phyloP scores from a whole-genome alignment of 2,113 vertebrate genomes.

The Edolisoma coerulescens region DNA sequence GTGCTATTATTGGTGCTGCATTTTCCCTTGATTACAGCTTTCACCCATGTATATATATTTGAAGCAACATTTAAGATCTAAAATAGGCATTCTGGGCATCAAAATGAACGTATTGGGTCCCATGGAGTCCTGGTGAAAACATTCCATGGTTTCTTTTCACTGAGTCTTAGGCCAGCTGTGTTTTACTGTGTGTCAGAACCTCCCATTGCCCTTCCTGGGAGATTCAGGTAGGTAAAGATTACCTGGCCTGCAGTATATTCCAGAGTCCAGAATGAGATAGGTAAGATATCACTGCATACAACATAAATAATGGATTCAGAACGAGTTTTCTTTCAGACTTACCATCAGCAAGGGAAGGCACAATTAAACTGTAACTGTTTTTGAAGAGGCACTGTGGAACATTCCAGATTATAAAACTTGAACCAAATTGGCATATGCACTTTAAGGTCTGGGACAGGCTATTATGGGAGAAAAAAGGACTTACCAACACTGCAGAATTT shows the following conservation, averaged over 20 bases:
- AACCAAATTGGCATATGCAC: conserved; percentile 11
- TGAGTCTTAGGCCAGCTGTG: background rate
- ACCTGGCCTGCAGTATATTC: background rate
- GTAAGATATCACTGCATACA: background rate
- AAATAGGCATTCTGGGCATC: conserved; percentile 4
- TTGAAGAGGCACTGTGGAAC: background rate
- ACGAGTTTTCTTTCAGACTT: background rate
- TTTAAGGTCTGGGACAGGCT: background rate
- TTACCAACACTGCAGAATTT: background rate
- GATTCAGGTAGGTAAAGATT: background rate
- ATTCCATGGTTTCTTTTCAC: background rate
- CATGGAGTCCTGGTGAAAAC: background rate
- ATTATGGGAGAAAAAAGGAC: background rate
- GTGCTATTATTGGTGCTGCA: conserved; percentile 64
- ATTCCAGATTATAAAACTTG: conserved; percentile 8
- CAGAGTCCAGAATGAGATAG: background rate
- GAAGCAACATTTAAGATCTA: conserved; percentile 14
- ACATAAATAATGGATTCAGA: background rate
- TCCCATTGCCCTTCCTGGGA: background rate
- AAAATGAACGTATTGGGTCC: background rate
- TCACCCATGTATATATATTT: background rate
- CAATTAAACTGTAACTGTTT: background rate
- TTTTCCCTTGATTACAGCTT: conserved; percentile 58
- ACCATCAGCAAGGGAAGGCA: background rate
- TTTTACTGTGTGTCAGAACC: background rate